Evolutionary conservation across 2,113 vertebrate genomes (phyloP).

Genomic region (Cyprinodon brontotheroides): DNA sequence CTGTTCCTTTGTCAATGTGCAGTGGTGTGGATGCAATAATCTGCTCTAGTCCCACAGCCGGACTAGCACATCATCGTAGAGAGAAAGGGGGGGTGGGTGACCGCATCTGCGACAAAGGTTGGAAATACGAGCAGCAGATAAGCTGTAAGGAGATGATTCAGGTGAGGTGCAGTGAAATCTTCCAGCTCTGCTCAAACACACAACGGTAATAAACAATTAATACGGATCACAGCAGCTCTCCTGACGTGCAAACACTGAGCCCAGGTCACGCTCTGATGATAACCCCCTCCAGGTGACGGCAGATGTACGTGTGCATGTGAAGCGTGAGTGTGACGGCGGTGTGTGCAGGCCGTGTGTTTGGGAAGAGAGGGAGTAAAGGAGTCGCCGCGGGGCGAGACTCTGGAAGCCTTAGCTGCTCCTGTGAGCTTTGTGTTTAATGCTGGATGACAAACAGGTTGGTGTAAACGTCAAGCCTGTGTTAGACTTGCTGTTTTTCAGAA

Average conservation of each 20-base stretch:
- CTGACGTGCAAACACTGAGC: conserved; percentile 41
- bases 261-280: conserved; percentile 48
- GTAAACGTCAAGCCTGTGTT: conserved; percentile 43
- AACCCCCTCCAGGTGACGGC: conserved; percentile 58
- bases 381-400: conserved; percentile 41
- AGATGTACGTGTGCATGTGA: conserved; percentile 34
- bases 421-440: conserved; percentile 46
- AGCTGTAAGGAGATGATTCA: conserved; percentile 11
- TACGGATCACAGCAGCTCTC: conserved; percentile 13
- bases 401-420: conserved; percentile 33
- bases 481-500: conserved; percentile 45
- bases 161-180: conserved; percentile 1
- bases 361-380: conserved; percentile 53
- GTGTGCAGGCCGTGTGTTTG: conserved; percentile 39
- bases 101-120: conserved; percentile 9
- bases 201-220: conserved; percentile 33
- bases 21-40: conserved; percentile 71
- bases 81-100: conserved; percentile 1
- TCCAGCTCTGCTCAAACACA: conserved; percentile 7
- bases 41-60: conserved; percentile 49
- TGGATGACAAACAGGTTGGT: conserved; percentile 58
- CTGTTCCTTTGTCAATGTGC: conserved; percentile 73
- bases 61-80: conserved; percentile 38
- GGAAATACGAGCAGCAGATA: conserved; percentile 9
- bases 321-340: conserved; percentile 27